Evolutionary conservation across 2,888 invertebrate genomes (phyloP), one percentile per base, ranked within the genome.

Genomic region (Hofmannophila pseudospretella): DNA sequence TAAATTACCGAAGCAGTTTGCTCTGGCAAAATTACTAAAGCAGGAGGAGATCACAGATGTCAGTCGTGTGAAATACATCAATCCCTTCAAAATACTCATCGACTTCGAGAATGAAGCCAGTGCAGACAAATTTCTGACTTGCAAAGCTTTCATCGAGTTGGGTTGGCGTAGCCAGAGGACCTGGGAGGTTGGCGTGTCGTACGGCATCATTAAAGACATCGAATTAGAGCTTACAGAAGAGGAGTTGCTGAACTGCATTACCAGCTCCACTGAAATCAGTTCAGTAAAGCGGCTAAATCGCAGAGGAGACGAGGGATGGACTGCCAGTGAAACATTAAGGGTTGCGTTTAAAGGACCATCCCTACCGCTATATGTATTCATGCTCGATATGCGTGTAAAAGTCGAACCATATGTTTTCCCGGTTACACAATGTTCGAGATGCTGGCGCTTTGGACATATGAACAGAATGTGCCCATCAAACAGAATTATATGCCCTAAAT

Each of bases 341-440:
- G 14, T 40, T n/a, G 35, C 39, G 9, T 45, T 45, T 38, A 30
- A 27, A 4, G 31, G 39, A 1, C 9, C 30, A 1, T 10, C 23
- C 4, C 2, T 39, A 2, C 44, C 41, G 2, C 7, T 31, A 0
- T 26, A 32, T n/a, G 20, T 44, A 0, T 23, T 19, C 11, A 3
- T 33, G 8, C 37, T 23, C 25, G 30, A 22, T 1, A 12, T 33
- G 5, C 19, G 19, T 4, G 5, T 19, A 19, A 19, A 19, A 19
- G 19, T 19, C 5, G 19, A 19, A 5, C 19, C 19, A 5, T 19
- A 19, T 5, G 19, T 19, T 4, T 53, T 51, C 22, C 49, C 52
- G 0, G 51, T 51, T 0, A 45, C 47, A 0, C 52, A 54, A n/a
- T 54, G 51, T 27, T 42, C 44, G 0, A 33, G 36, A 4, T 51